Evolutionary conservation across 92 coral and sea anemone species (phyloP).

Genomic region (Paragorgia papillata): DNA sequence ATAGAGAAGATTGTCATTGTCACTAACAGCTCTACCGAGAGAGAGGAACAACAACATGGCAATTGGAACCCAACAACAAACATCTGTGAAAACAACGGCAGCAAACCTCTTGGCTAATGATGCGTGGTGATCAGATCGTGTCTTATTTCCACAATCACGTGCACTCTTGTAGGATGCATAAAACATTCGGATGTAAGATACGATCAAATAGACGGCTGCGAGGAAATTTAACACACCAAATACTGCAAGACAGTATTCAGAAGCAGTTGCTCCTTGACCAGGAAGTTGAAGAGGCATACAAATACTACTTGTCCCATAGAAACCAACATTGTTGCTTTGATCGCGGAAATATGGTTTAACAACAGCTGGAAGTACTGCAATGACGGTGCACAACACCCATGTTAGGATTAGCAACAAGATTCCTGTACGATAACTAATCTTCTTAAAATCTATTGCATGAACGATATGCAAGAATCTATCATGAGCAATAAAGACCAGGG

Average conservation of each 20-base stretch:
- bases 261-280: slow-evolving; percentile 11
- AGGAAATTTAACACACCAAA: slow-evolving; percentile 18
- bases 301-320: slow-evolving; percentile 15
- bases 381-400: background rate
- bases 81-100: slow-evolving; percentile 30
- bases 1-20: slow-evolving; percentile 2
- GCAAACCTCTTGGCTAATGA: slow-evolving; percentile 45
- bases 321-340: background rate
- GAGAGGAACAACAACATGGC: slow-evolving; percentile 29
- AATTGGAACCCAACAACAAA: slow-evolving; percentile 41
- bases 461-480: slow-evolving; percentile 31
- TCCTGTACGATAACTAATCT: slow-evolving; percentile 14
- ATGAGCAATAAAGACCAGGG: slow-evolving; percentile 20
- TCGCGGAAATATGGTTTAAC: slow-evolving; percentile 8
- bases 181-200: slow-evolving; percentile 19
- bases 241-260: slow-evolving; percentile 23
- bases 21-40: slow-evolving; percentile 10
- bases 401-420: background rate
- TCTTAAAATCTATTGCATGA: slow-evolving; percentile 7
- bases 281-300: slow-evolving; percentile 24
- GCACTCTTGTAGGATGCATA: slow-evolving; percentile 28
- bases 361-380: slow-evolving; percentile 2
- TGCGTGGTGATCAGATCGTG: slow-evolving; percentile 26
- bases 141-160: slow-evolving; percentile 1
- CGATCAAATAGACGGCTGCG: slow-evolving; percentile 9